Conservation (phyloP, 2,888 invertebrate species). For the Prenolepis imparis region DNA sequence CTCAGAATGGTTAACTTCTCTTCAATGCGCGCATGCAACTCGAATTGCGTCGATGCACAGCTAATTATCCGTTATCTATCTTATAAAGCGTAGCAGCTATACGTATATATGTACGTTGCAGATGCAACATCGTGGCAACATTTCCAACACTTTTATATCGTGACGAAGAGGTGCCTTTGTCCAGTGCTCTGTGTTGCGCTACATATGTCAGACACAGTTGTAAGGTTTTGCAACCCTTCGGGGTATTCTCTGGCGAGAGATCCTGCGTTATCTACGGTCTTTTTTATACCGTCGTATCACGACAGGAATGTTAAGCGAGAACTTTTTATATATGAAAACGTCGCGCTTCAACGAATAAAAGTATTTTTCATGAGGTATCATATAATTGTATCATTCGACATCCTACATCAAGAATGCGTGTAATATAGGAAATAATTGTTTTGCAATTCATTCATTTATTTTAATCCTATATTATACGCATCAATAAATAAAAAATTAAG, state of each 20-base stretch:
- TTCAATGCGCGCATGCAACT: not conserved
- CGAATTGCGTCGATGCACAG: not conserved
- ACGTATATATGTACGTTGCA: not conserved
- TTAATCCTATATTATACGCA: too few relatives aligned
- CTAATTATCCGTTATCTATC: conserved; percentile 28
- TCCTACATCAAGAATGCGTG: not conserved
- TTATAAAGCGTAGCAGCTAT: not conserved
- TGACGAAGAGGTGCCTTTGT: not conserved
- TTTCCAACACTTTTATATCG: not conserved
- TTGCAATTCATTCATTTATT: not conserved
- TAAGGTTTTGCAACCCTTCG: conserved; percentile 47
- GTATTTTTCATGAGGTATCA: not conserved
- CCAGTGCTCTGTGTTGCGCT: not conserved
- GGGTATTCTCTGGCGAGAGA: conserved; percentile 36
- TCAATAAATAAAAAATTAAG: too few relatives aligned
- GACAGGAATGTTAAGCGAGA: conserved; percentile 24
- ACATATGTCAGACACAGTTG: conserved; percentile 16
- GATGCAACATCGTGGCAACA: not conserved
- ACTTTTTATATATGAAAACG: not conserved
- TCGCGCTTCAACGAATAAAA: not conserved
- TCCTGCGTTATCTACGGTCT: conserved; percentile 27
- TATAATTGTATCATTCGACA: not conserved
- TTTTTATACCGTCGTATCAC: conserved; percentile 14
- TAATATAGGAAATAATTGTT: not conserved
- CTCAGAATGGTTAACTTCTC: conserved; percentile 6